Evolutionary conservation across 30 jellyfish, hydroid and myxozoan species (phyloP), one percentile per base, ranked within the genome.

Genomic region (Turritopsis rubra): DNA sequence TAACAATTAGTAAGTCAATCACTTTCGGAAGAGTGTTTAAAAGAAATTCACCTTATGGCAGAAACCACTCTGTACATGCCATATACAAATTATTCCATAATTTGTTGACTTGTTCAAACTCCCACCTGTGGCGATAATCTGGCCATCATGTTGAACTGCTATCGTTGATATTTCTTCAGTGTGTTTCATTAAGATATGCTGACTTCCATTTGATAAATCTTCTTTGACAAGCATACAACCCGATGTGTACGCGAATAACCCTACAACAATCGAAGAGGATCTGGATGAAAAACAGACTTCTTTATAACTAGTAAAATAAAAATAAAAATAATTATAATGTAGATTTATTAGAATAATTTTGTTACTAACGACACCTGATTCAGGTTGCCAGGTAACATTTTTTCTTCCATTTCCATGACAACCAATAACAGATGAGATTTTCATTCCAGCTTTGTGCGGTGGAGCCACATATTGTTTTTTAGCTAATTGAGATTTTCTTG

Each of bases 401-500:
- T 79, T 80, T 65, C 96, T 72, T 4, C 94, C 98, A 54, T 74
- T 52, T 18, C 98, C 96, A 76, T 87, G 89, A 79, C 83, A 88
- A 20, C 98, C 98, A 52, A 92, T 85, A n/a, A 82, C 92, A 13
- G 96, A 71, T 30, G 79, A 78, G 82, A 92, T 85, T 52, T 78
- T 87, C 73, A 92, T 28, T 17, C 98, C 98, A 25, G 98, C 98
- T 70, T 78, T 89, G 21, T 84, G 66, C 18, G 91, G 84, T 41
- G 98, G 98, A 28, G 98, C 96, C n/a, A 95, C 84, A 79, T 87
- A 92, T 65, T 95, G 87, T 73, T 81, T 92, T 29, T 75, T 89
- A 21, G 98, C 96, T 29, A 92, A 77, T 29, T 74, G 77, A 13
- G 98, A 92, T 21, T 72, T 79, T 75, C 87, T 87, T 24, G 52